A percentile compares a stretch with the other conserved stretches of the same genome.
Conservation (phyloP, 2,113 vertebrate genomes). For the Nansenia antarctica region DNA sequence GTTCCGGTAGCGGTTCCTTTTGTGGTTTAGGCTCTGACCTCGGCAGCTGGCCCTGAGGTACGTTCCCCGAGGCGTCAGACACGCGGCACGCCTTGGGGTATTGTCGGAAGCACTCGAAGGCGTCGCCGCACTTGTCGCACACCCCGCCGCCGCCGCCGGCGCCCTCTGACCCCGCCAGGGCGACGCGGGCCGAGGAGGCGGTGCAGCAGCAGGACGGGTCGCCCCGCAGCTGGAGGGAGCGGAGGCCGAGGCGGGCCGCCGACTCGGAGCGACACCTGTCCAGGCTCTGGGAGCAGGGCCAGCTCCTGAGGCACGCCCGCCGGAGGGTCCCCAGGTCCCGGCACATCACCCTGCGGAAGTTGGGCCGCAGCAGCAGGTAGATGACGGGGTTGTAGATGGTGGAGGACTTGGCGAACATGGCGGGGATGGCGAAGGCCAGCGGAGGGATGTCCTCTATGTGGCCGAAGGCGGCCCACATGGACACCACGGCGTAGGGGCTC, state of each 20-base stretch:
- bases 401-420: conserved; percentile 80
- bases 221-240: conserved; percentile 25
- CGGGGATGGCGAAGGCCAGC: conserved; percentile 75
- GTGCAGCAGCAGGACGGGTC: conserved; percentile 33
- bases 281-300: conserved; percentile 26
- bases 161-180: neutral
- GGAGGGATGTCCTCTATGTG: conserved; percentile 71
- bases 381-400: conserved; percentile 77
- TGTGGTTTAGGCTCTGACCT: too few relatives aligned
- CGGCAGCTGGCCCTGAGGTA: conserved; percentile 4
- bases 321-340: conserved; percentile 57
- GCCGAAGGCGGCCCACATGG: conserved; percentile 81
- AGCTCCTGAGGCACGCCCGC: conserved; percentile 48
- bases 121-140: conserved; percentile 46
- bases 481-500: conserved; percentile 78
- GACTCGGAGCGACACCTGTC: conserved; percentile 40
- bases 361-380: conserved; percentile 73
- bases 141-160: conserved; percentile 12
- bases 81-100: conserved; percentile 43
- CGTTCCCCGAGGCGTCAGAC: neutral
- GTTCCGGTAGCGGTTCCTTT: too few relatives aligned
- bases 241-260: conserved; percentile 31
- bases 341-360: conserved; percentile 60
- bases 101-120: conserved; percentile 48
- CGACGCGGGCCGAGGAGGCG: conserved; percentile 32